phyloP scores from a whole-genome alignment of 2,113 vertebrate species.

The Thalassoma bifasciatum region DNA sequence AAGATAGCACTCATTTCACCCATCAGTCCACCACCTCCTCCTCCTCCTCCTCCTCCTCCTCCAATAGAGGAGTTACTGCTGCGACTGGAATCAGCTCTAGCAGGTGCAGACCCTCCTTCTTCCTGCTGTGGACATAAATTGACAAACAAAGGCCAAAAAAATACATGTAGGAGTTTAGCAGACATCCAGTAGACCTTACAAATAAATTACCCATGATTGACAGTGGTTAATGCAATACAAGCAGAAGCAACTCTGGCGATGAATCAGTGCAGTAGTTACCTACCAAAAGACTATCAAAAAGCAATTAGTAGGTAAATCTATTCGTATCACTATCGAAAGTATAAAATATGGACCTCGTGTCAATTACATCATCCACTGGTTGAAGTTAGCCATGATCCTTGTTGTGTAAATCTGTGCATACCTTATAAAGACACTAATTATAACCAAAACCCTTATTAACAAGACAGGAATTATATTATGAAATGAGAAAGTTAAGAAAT shows the following conservation, averaged over 20 bases:
- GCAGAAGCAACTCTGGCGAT: not conserved
- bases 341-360: too few relatives aligned
- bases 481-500: too few relatives aligned
- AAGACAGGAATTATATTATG: too few relatives aligned
- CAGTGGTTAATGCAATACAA: not conserved
- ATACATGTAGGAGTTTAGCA: not conserved
- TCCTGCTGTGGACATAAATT: conserved; percentile 82
- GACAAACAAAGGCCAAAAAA: conserved; percentile 10
- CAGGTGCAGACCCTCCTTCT: conserved; percentile 67
- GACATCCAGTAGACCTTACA: not conserved
- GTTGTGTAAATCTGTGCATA: too few relatives aligned
- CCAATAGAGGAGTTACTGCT: conserved; percentile 78
- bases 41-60: conserved; percentile 70
- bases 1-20: conserved; percentile 94
- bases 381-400: too few relatives aligned
- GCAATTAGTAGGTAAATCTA: not conserved
- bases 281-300: not conserved
- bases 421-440: too few relatives aligned
- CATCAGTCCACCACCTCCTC: conserved; percentile 82
- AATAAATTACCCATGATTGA: not conserved
- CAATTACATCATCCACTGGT: too few relatives aligned
- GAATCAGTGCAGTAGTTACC: not conserved
- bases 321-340: too few relatives aligned
- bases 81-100: conserved; percentile 82
- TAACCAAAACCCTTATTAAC: too few relatives aligned